These are phyloP conservation scores for Drosophila triauraria DNA, from an alignment of 1,140 invertebrate species.

Conservation along the genomic window DNA sequence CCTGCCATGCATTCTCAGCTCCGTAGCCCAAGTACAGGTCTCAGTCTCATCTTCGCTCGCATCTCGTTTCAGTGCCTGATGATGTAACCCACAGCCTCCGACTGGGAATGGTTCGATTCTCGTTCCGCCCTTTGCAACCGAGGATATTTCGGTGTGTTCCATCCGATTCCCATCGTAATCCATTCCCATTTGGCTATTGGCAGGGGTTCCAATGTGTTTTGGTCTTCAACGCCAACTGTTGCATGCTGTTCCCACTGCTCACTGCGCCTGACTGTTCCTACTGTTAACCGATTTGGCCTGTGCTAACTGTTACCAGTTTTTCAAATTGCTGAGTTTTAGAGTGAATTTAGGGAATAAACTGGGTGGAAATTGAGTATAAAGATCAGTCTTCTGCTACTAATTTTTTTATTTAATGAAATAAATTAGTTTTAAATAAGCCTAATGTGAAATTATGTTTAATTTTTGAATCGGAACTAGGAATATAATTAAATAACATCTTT, in stretches of 20 bases:
- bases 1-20: neutral
- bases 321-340: neutral
- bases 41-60: neutral
- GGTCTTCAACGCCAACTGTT: slow-evolving; percentile 62
- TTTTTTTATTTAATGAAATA: no score
- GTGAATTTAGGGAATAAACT: neutral
- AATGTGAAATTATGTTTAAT: no score
- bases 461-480: no score
- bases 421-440: no score
- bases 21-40: neutral
- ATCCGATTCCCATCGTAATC: slow-evolving; percentile 25
- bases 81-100: slow-evolving; percentile 54
- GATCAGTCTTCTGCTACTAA: no score
- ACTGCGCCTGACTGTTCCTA: slow-evolving; percentile 59
- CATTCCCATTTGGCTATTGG: slow-evolving; percentile 1
- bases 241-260: slow-evolving; percentile 17
- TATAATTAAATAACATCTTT: no score
- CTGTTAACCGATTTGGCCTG: slow-evolving; percentile 66
- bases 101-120: slow-evolving; percentile 37
- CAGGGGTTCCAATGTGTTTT: slow-evolving; percentile 7
- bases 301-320: slow-evolving; percentile 57
- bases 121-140: slow-evolving; percentile 19
- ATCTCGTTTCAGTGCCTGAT: slow-evolving; percentile 23
- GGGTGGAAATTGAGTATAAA: no score
- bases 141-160: slow-evolving; percentile 24